Evolutionary conservation across 2,888 invertebrate genomes (phyloP), one percentile per base, ranked within the genome.

Genomic region (Dicycla oo): DNA sequence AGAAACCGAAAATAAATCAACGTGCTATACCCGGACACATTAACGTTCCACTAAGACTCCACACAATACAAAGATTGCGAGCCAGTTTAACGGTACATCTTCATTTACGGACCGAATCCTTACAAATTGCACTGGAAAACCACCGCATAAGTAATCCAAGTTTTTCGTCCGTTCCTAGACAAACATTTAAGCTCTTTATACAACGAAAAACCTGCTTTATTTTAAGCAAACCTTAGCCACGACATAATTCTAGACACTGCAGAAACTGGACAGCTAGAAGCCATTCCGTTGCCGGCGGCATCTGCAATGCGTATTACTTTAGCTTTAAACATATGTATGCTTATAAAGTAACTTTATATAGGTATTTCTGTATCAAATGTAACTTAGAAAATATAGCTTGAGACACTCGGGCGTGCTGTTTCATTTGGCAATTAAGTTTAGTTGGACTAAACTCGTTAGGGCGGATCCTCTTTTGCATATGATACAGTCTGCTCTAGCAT

Each of bases 241-340:
- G 60, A 81, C 67, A 78, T 86, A 80, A 81, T 83, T 78, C 49
- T 30, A 72, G 60, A 75, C 20, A 79, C 75, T 86, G 78, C 79
- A 84, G 85, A 80, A 78, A 75, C 70, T 75, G 77, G 74, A 80
- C 67, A 74, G 61, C 69, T 73, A 70, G 74, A 74, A 82, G 23
- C 75, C 20, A 76, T 85, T 80, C 70, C 81, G 69, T 81, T 82
- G 82, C 83, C 80, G 78, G n/a, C 80, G 78, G n/a, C 80, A 90
- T 89, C 90, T 90, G 90, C 90, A 90, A 80, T 90, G 90, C 90
- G 90, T 88, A 90, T 86, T 84, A 81, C 73, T 84, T 82, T 80
- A 81, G 80, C 57, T 80, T 80, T 77, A 82, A 85, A 63, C 78
- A 75, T 80, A 78, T 80, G 76, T 80, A 78, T 80, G 76, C 72